Conservation (phyloP, 1,140 invertebrate species). For the Ceratina japonica region DNA sequence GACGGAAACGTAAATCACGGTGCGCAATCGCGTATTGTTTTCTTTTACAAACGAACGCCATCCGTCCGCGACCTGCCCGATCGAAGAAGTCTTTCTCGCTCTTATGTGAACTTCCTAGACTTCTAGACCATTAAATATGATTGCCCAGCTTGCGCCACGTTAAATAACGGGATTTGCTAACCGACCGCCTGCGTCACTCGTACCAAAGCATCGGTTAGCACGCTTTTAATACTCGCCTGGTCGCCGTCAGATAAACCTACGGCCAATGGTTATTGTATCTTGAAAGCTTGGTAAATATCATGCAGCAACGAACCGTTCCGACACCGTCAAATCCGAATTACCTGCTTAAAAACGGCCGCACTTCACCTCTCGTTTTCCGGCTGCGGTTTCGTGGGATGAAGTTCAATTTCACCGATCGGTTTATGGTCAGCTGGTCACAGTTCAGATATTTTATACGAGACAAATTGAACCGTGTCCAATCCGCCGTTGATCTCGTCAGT, state of each 20-base stretch:
- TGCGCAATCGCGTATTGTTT: constrained; percentile 39
- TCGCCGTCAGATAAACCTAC: constrained; percentile 18
- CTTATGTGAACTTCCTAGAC: constrained; percentile 58
- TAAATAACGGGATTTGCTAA: constrained; percentile 60
- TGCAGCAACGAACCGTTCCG: background rate
- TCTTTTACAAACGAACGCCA: background rate
- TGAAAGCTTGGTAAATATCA: background rate
- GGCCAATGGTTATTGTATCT: constrained; percentile 21
- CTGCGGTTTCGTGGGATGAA: background rate
- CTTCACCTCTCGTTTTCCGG: background rate
- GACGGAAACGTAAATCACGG: constrained; percentile 25
- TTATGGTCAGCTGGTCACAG: too few species aligned
- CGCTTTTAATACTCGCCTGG: constrained; percentile 42
- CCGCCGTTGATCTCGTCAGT: background rate
- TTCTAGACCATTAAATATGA: constrained; percentile 66
- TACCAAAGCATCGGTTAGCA: constrained; percentile 27
- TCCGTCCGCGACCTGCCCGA: constrained; percentile 22
- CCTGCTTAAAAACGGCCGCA: background rate
- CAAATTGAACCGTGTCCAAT: background rate
- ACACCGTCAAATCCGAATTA: background rate
- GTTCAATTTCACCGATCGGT: too few species aligned
- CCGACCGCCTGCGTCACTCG: constrained; percentile 16
- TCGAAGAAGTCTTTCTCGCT: constrained; percentile 66
- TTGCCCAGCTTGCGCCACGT: constrained; percentile 50
- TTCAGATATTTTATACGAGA: background rate